Percentiles rank a stretch among this genome's conserved stretches.
phyloP scores from a whole-genome alignment of 1,140 invertebrate genomes.

The Trachymyrmex cornetzi region DNA sequence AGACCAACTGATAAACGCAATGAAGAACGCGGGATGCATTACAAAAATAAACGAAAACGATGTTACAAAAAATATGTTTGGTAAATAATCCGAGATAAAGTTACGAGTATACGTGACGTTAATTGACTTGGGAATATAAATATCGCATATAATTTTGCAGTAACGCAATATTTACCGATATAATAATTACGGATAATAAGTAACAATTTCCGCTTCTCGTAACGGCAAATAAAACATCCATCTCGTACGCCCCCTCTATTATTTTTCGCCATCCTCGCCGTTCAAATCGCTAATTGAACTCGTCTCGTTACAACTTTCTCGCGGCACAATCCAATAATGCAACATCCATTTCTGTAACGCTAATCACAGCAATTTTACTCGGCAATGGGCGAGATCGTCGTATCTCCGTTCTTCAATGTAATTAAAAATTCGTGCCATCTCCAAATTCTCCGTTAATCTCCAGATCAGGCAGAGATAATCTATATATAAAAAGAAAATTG shows the following conservation, averaged over 20 bases:
- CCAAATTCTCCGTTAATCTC: conserved; percentile 37
- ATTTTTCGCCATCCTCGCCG: conserved; percentile 61
- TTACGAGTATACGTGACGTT: conserved; percentile 60
- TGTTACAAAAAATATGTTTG: conserved; percentile 59
- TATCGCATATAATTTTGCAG: conserved; percentile 65
- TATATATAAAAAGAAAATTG: background rate
- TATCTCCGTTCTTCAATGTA: conserved; percentile 55
- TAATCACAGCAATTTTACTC: conserved; percentile 70
- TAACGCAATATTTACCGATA: conserved; percentile 65
- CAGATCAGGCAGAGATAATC: background rate
- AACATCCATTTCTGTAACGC: conserved; percentile 67
- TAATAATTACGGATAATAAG: conserved; percentile 66
- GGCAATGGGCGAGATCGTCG: conserved; percentile 51
- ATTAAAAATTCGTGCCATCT: conserved; percentile 73
- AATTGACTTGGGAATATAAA: conserved; percentile 66
- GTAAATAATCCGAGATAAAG: conserved; percentile 64
- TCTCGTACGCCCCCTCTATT: conserved; percentile 54
- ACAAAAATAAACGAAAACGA: conserved; percentile 60
- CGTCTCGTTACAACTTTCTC: conserved; percentile 73
- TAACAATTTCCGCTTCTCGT: conserved; percentile 64
- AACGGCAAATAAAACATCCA: conserved; percentile 65
- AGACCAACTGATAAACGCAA: conserved; percentile 47
- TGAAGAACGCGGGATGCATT: conserved; percentile 52
- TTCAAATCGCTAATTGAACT: conserved; percentile 70
- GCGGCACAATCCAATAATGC: conserved; percentile 69